Base-by-base conservation (phyloP, 2,113 vertebrate genomes). In the Silurus glanis region DNA sequence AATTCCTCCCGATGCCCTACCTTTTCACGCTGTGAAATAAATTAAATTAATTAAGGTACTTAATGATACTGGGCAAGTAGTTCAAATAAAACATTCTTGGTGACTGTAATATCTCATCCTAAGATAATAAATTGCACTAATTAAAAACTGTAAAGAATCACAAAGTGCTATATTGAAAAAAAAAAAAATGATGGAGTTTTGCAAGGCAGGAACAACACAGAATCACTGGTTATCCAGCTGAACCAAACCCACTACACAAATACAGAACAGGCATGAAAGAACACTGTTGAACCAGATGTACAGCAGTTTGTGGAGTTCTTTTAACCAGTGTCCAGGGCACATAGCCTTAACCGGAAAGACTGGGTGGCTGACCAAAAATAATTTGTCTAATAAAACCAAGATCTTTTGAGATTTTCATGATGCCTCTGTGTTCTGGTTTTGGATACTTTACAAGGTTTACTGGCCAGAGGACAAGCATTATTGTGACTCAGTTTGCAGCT, bases 291-390 rank as follows among this genome's bases (percentile, higher is more conserved):
- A 45, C 49, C 61, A 76, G 79, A 82, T 62, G 47, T 58, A 45
- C 71, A 64, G 79, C 58, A 66, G 82, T 51, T 61, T 87, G 75
- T 61, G 62, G 28, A 37, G 62, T 83, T 89, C 81, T 85, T 84
- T 61, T 79, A 87, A 66, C 69, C 79, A 55, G 53, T 53, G 79
- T 88, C 92, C 87, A 87, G 83, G 88, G 90, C 83, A 92, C 93
- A 92, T 94, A 92, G 93, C 92, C 94, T 93, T 92, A 94, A 94
- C 93, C 94, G 93, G 94, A 95, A 95, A 95, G 92, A 93, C 92
- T 91, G 92, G 92, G 79, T 89, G 91, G 88, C 90, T 91, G 91
- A 90, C 91, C 87, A 87, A 86, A 89, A 86, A 88, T 87, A 88
- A 90, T 90, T 79, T 76, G 81, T 81, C 89, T 85, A 89, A 87